These are phyloP conservation scores for Theocolax elegans DNA, from an alignment of 1,140 invertebrate genomes.

Conservation along the genomic window DNA sequence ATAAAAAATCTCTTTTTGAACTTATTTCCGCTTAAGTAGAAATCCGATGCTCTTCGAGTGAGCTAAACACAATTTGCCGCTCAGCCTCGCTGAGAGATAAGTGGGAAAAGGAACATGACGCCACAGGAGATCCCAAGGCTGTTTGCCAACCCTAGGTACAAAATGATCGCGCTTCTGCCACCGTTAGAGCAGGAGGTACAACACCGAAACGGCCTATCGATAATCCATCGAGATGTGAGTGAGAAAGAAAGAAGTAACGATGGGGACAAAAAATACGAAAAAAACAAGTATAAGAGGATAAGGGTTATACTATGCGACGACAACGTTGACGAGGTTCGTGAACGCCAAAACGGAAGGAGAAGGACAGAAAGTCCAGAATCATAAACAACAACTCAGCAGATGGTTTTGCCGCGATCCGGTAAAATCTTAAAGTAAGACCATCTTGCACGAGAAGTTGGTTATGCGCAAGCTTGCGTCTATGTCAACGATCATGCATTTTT, in stretches of 20 bases:
- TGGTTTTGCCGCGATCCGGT: no score
- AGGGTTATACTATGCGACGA: no score
- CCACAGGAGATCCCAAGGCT: not conserved
- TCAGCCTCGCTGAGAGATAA: not conserved
- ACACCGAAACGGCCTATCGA: slow-evolving; percentile 20
- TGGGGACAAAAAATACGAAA: not conserved
- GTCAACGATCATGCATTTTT: no score
- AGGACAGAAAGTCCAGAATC: no score
- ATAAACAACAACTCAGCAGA: no score
- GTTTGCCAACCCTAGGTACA: not conserved
- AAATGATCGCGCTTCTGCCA: not conserved
- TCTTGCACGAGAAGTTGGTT: no score
- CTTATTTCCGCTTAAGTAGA: no score
- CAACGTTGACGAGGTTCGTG: not conserved
- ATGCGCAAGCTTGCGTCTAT: not conserved
- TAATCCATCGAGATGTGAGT: slow-evolving; percentile 13
- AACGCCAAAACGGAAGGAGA: slow-evolving; percentile 31
- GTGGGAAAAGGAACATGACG: not conserved
- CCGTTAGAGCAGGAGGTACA: not conserved
- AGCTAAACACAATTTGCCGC: slow-evolving; percentile 21
- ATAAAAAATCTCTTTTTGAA: no score
- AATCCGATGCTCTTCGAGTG: no score
- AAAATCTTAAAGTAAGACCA: no score
- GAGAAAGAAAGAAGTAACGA: not conserved
- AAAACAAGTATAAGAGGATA: no score